phyloP scores from a whole-genome alignment of 2,888 invertebrate species.

The Drosophila rubida region DNA sequence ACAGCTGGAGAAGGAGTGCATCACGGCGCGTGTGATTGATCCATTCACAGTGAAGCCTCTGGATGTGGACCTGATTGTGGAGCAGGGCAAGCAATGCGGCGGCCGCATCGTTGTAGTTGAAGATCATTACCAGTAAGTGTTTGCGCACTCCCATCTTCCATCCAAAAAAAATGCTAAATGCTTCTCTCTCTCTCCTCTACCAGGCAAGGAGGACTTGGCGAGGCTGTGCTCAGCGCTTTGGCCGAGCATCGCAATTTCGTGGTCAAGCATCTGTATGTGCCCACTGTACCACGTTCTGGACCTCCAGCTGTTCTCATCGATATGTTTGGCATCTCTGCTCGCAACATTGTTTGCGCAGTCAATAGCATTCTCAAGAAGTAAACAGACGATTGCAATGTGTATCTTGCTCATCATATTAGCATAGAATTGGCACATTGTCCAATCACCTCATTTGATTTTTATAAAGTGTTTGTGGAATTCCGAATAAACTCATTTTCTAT shows the following conservation, averaged over 20 bases:
- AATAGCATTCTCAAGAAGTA: constrained; percentile 87
- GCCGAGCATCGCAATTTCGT: constrained; percentile 89
- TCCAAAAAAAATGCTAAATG: neutral
- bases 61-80: constrained; percentile 91
- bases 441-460: constrained; percentile 16
- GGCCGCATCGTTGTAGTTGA: constrained; percentile 96
- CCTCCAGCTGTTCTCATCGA: constrained; percentile 94
- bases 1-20: constrained; percentile 88
- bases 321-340: constrained; percentile 94
- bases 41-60: constrained; percentile 98
- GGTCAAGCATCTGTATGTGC: constrained; percentile 92
- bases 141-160: neutral
- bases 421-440: constrained; percentile 1
- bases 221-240: constrained; percentile 95
- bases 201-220: constrained; percentile 94
- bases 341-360: constrained; percentile 91
- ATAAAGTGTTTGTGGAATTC: constrained; percentile 15
- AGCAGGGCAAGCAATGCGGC: constrained; percentile 91
- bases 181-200: neutral
- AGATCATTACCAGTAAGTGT: constrained; percentile 97
- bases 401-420: neutral
- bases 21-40: constrained; percentile 94
- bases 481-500: constrained; percentile 20
- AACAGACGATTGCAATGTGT: neutral
- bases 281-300: constrained; percentile 95